These are phyloP conservation scores for Tetramorium bicarinatum DNA, from an alignment of 2,888 invertebrate genomes.

Conservation along the genomic window DNA sequence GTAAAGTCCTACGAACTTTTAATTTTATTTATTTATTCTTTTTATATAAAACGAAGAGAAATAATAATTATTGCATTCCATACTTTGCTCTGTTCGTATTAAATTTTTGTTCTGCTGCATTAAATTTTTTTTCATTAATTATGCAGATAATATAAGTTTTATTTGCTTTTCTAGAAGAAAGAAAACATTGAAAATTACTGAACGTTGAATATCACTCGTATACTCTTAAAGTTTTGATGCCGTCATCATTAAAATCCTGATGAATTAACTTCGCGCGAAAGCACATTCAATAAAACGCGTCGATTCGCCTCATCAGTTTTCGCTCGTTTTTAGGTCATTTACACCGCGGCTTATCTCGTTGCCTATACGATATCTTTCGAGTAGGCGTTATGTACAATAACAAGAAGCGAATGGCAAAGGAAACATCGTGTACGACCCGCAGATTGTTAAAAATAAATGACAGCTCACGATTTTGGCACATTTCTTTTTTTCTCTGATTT, in stretches of 20 bases:
- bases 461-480: not conserved
- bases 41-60: not conserved
- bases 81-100: not conserved
- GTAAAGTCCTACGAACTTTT: not conserved
- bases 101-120: not conserved
- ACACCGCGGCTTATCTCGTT: constrained; percentile 39
- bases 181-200: not conserved
- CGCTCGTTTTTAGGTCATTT: constrained; percentile 39
- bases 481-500: constrained; percentile 7
- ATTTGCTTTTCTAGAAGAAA: not conserved
- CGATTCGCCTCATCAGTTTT: constrained; percentile 40
- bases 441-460: constrained; percentile 2
- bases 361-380: not conserved
- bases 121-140: not conserved
- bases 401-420: not conserved
- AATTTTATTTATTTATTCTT: not conserved
- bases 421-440: not conserved
- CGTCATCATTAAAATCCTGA: not conserved
- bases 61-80: not conserved
- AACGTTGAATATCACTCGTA: not conserved
- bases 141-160: not conserved
- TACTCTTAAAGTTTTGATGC: not conserved
- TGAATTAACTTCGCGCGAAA: not conserved
- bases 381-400: constrained; percentile 24
- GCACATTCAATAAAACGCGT: constrained; percentile 4